A percentile compares a stretch with the other conserved stretches of the same genome.
Evolutionary conservation across 2,797 vertebrate genomes (phyloP).

Genomic region (Setipinna tenuifilis): DNA sequence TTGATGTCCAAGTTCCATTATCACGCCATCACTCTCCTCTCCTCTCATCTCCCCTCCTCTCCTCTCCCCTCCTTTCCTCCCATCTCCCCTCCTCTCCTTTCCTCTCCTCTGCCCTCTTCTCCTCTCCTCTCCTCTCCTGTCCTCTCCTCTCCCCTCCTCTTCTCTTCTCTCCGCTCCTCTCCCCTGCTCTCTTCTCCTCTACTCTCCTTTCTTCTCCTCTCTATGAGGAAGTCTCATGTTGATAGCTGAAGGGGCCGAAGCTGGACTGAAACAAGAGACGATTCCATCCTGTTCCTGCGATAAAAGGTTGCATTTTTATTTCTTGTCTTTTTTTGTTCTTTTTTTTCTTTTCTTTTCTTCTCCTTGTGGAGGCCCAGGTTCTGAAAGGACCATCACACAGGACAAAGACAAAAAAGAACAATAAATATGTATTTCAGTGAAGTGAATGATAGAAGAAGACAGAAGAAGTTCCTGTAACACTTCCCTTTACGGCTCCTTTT

Average conservation of each 20-base stretch:
- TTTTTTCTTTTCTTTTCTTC: too few species aligned
- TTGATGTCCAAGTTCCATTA: constrained; percentile 15
- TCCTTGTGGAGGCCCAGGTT: too few species aligned
- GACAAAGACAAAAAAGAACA: too few species aligned
- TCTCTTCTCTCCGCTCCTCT: background rate
- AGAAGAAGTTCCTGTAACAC: too few species aligned
- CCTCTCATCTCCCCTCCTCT: constrained; percentile 32
- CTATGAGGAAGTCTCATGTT: background rate
- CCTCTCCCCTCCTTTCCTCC: background rate
- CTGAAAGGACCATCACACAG: too few species aligned
- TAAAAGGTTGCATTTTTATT: background rate
- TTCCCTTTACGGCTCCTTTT: too few species aligned
- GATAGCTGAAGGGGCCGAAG: background rate
- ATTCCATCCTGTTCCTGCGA: background rate
- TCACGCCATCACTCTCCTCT: constrained; percentile 34
- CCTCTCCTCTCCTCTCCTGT: background rate
- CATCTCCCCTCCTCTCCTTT: background rate
- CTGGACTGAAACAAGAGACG: background rate
- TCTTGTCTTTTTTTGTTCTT: background rate
- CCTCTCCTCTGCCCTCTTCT: constrained; percentile 23
- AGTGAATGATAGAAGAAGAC: too few species aligned
- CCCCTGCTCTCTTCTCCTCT: too few species aligned
- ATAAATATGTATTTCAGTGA: too few species aligned
- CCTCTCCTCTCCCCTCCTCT: constrained; percentile 23
- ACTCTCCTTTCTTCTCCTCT: background rate